phyloP scores from a whole-genome alignment of 2,888 invertebrate species.

The Stenolophus ochropezus region DNA sequence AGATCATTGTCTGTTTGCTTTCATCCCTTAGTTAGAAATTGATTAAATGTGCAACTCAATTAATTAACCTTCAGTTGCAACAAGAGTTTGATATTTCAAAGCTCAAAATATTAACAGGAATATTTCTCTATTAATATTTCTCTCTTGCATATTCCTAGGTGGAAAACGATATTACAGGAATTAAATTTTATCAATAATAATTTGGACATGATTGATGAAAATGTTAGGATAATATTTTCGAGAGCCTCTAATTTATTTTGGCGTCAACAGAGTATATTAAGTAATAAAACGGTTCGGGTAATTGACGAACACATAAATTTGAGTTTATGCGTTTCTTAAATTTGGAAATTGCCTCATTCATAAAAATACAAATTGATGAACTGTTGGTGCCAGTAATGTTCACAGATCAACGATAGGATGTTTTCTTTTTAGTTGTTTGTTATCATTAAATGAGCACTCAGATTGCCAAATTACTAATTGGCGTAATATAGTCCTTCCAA shows the following conservation, averaged over 20 bases:
- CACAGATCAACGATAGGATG: neutral
- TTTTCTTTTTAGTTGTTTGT: constrained; percentile 12
- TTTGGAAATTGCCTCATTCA: constrained; percentile 28
- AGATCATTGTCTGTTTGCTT: too few relatives aligned
- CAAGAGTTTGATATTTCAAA: too few relatives aligned
- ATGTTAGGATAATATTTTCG: constrained; percentile 5
- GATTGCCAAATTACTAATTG: constrained; percentile 9
- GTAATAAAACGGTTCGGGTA: constrained; percentile 5
- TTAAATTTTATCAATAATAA: too few relatives aligned
- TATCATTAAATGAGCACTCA: constrained; percentile 28
- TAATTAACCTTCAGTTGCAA: too few relatives aligned
- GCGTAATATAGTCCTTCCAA: too few relatives aligned
- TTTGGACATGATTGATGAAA: neutral
- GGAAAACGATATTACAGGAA: too few relatives aligned
- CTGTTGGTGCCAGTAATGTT: neutral
- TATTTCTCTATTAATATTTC: too few relatives aligned
- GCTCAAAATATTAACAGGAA: too few relatives aligned
- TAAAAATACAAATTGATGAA: constrained; percentile 21
- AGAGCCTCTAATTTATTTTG: neutral
- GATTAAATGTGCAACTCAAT: too few relatives aligned
- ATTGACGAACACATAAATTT: constrained; percentile 14
- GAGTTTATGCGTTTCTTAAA: constrained; percentile 11
- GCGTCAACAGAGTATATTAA: constrained; percentile 1
- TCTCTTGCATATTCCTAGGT: too few relatives aligned
- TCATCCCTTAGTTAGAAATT: too few relatives aligned